phyloP scores from a whole-genome alignment of 2,797 vertebrate genomes.

The Neosilurus mollespiculum region DNA sequence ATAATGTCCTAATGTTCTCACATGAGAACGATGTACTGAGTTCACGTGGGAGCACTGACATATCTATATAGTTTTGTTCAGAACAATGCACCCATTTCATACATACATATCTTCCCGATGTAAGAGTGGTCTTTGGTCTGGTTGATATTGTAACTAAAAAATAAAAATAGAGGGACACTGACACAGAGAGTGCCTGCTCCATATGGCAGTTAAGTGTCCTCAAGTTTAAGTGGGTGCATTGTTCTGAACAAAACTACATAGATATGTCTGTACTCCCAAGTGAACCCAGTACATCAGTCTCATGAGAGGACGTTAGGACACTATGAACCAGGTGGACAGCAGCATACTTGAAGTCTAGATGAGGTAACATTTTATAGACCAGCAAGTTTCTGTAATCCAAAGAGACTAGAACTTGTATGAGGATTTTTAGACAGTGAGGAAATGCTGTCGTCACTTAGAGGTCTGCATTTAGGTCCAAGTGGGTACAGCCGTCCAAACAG shows the following conservation, averaged over 20 bases:
- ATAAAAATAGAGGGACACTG: not conserved
- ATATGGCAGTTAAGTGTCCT: not conserved
- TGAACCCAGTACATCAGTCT: too few species aligned
- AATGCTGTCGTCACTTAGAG: not conserved
- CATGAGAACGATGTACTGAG: not conserved
- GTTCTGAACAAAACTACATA: not conserved
- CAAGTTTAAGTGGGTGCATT: not conserved
- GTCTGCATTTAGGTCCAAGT: not conserved
- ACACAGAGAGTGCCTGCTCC: not conserved
- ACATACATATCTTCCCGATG: too few species aligned
- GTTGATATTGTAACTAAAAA: too few species aligned
- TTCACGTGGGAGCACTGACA: not conserved
- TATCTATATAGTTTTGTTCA: not conserved
- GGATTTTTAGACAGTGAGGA: not conserved
- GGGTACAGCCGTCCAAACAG: not conserved
- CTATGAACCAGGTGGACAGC: constrained; percentile 5
- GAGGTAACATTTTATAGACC: not conserved
- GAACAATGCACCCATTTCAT: too few species aligned
- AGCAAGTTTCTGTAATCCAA: not conserved
- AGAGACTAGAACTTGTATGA: not conserved
- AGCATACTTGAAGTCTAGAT: not conserved
- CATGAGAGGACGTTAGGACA: not conserved
- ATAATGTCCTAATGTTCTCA: too few species aligned
- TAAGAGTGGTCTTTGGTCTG: not conserved
- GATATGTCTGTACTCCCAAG: not conserved